phyloP scores from a whole-genome alignment of 2,797 vertebrate genomes.

The Taenioides sp. region DNA sequence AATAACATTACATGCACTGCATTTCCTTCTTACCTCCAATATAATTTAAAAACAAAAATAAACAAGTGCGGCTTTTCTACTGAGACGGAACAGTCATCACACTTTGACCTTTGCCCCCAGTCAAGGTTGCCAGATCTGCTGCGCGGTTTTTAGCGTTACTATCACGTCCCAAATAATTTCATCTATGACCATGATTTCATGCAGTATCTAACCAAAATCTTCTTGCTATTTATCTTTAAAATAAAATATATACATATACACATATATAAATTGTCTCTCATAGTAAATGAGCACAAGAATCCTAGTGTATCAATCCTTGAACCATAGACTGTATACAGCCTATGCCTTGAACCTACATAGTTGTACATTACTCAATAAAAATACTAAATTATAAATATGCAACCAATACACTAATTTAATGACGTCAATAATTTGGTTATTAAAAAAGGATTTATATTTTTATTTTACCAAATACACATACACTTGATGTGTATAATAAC shows the following conservation, averaged over 20 bases:
- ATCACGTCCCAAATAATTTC: not conserved
- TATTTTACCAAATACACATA: too few species aligned
- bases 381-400: too few species aligned
- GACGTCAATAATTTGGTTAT: too few species aligned
- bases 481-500: not conserved
- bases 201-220: not conserved
- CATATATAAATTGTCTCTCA: not conserved
- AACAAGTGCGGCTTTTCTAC: conserved; percentile 65
- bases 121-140: conserved; percentile 1
- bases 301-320: too few species aligned
- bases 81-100: conserved; percentile 58
- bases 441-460: too few species aligned
- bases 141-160: not conserved
- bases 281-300: too few species aligned
- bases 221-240: not conserved
- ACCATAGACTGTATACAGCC: too few species aligned
- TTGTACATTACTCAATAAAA: too few species aligned
- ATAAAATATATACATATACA: not conserved
- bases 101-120: conserved; percentile 66
- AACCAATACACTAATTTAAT: too few species aligned
- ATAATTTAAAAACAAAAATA: conserved; percentile 48
- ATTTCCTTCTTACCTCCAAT: conserved; percentile 57
- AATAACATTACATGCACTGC: not conserved
- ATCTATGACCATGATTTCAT: not conserved
- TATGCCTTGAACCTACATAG: too few species aligned